Evolutionary conservation across 2,113 vertebrate species (phyloP).

Genomic region (Phodopus roborovskii): DNA sequence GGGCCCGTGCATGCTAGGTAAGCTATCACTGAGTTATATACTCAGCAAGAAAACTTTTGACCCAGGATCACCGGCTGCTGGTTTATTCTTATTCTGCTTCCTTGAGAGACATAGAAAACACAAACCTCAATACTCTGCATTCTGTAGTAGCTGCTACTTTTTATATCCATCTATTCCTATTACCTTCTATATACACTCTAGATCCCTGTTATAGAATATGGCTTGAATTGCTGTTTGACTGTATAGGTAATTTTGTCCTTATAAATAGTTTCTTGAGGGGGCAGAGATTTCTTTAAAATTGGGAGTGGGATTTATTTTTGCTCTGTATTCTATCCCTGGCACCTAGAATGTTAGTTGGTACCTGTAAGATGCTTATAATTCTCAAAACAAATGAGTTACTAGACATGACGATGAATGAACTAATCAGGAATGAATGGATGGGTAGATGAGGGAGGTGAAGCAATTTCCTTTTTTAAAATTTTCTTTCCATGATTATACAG

Average conservation of each 20-base stretch:
- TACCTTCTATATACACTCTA: neutral
- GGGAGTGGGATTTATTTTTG: conserved; percentile 11
- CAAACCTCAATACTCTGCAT: neutral
- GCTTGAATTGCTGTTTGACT: neutral
- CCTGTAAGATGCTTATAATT: conserved; percentile 18
- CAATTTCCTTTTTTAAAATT: conserved; percentile 30
- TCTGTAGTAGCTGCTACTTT: conserved; percentile 1
- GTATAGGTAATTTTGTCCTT: conserved; percentile 45
- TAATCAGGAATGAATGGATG: neutral
- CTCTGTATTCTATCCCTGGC: neutral
- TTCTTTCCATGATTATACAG: conserved; percentile 39
- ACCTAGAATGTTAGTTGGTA: neutral
- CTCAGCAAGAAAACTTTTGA: neutral
- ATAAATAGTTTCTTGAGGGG: neutral
- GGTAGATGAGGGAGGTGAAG: conserved; percentile 34
- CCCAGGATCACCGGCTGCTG: conserved; percentile 26
- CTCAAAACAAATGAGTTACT: conserved; percentile 52
- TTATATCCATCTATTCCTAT: neutral
- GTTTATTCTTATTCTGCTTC: conserved; percentile 17
- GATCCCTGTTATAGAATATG: neutral
- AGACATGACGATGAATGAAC: conserved; percentile 27
- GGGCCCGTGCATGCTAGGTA: neutral
- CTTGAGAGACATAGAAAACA: conserved; percentile 1
- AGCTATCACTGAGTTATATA: neutral
- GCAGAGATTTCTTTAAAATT: neutral